Conservation (phyloP, 1,140 invertebrate genomes). For the Daktulosphaira vitifoliae region DNA sequence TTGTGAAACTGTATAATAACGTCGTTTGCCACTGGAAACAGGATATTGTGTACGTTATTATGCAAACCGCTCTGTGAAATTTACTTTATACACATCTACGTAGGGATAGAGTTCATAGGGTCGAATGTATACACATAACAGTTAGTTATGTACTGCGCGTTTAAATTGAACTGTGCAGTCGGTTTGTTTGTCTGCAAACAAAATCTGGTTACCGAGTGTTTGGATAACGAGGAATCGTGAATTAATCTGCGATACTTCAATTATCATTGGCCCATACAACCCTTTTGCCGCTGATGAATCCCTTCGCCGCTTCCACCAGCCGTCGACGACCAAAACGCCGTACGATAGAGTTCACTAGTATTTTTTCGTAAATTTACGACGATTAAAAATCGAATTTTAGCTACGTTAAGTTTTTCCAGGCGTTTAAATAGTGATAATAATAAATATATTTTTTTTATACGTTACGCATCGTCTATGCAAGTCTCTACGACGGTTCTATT, state of each 20-base stretch:
- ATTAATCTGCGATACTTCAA: slow-evolving; percentile 31
- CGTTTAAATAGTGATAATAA: too few species aligned
- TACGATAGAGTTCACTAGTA: too few species aligned
- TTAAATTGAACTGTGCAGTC: slow-evolving; percentile 24
- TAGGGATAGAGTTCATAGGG: neutral
- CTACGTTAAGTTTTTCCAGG: too few species aligned
- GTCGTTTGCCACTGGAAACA: slow-evolving; percentile 1
- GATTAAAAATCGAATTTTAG: too few species aligned
- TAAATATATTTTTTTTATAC: too few species aligned
- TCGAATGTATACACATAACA: neutral
- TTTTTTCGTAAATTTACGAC: too few species aligned
- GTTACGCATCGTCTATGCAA: neutral
- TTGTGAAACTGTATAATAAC: slow-evolving; percentile 15
- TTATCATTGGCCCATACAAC: slow-evolving; percentile 33
- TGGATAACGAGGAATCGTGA: slow-evolving; percentile 31
- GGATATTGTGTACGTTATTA: slow-evolving; percentile 15
- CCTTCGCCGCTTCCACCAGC: neutral
- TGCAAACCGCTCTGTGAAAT: neutral
- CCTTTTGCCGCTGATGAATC: slow-evolving; percentile 18
- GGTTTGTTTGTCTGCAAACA: slow-evolving; percentile 30
- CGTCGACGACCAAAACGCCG: too few species aligned
- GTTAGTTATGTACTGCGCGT: neutral
- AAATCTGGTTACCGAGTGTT: slow-evolving; percentile 33
- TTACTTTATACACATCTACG: neutral
- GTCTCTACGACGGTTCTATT: neutral